Base-by-base conservation (phyloP, 1,140 invertebrate species). In the Patella vulgata region DNA sequence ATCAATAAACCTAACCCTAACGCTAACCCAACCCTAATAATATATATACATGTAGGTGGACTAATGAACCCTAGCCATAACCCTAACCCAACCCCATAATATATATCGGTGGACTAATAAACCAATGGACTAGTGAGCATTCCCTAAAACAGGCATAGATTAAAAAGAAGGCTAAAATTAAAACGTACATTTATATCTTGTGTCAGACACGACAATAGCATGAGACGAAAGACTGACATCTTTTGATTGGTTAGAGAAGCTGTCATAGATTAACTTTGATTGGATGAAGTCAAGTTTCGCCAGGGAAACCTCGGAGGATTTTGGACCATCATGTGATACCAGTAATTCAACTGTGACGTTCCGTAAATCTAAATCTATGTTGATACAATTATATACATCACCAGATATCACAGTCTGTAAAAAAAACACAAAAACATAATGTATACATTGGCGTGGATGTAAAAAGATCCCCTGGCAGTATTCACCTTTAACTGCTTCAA, bases 221-320 rank as follows among this genome's bases (percentile, higher is more conserved):
- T 93, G 91, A 0, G 94, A 97, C 0, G 96, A 92, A 3, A 98
- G 85, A 85, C 97, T 95, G 28, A 97, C 90, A 76, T 97, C 95
- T 84, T 94, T 93, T 11, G 92, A 91, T 12, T 91, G 88, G 84
- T 97, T 93, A 64, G 92, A 95, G 75, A 90, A 91, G 1, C 90
- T 90, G 75, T 96, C 93, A 46, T 95, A 88, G 23, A 91, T 90
- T 2, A 98, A 83, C 28, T 89, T 88, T 0, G 94, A 97, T 78
- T 93, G 93, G 52, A 97, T 93, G 80, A 97, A 97, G 82, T 97
- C 94, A 54, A 97, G 89, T 66, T 91, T 92, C 1, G 94, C 93
- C 19, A 98, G 83, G 6, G 92, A 89, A 1, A 86, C 83, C 47
- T 88, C 87, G 31, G 83, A 64, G n/a, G 73, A 70, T 25, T 46